phyloP scores from a whole-genome alignment of 2,888 invertebrate species.

The Chirona hameri region DNA sequence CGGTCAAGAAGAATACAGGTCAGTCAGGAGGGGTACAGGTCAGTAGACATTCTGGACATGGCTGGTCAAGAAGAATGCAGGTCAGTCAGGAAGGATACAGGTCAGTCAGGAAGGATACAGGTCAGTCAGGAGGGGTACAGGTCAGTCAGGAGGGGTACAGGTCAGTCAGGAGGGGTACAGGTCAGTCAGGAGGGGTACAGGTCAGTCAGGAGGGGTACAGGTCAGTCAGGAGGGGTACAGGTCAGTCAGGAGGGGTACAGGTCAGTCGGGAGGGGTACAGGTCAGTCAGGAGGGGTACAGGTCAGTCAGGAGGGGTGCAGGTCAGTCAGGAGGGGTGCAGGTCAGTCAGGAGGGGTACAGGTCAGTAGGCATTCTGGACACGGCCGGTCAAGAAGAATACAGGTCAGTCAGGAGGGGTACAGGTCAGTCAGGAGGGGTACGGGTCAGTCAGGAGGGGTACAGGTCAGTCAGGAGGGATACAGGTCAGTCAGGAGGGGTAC shows the following conservation, averaged over 20 bases:
- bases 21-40: background rate
- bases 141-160: conserved; percentile 77
- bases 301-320: conserved; percentile 99
- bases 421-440: too few relatives aligned
- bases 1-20: conserved; percentile 61
- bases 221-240: conserved; percentile 42
- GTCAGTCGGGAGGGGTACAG: conserved; percentile 57
- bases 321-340: conserved; percentile 42
- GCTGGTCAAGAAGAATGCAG: background rate
- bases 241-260: background rate
- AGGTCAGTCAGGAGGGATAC: background rate
- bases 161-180: conserved; percentile 97
- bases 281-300: too few relatives aligned
- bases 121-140: conserved; percentile 54
- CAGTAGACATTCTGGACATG: too few relatives aligned
- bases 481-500: conserved; percentile 47
- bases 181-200: conserved; percentile 94
- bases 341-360: background rate
- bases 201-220: conserved; percentile 50
- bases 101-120: conserved; percentile 57
- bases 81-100: background rate
- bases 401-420: conserved; percentile 56
- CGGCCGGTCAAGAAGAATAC: conserved; percentile 47
- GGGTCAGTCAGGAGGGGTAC: background rate
- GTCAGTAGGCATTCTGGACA: background rate